A percentile compares a stretch with the other conserved stretches of the same genome.
phyloP scores from a whole-genome alignment of 2,888 invertebrate genomes.

The Eledona agricola region DNA sequence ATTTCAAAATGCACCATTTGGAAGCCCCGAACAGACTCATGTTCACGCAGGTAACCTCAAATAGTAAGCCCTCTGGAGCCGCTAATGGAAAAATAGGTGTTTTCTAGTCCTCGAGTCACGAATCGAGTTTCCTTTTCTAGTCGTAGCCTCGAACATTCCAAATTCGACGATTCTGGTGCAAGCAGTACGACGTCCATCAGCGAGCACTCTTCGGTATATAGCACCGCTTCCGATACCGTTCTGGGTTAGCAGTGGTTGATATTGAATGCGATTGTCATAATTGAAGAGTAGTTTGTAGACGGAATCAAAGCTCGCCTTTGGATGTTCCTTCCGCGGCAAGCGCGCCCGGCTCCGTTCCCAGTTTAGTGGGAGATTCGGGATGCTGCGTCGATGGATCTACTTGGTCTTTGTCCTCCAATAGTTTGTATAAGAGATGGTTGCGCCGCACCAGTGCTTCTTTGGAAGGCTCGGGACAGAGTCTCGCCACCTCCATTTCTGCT shows the following conservation, averaged over 20 bases:
- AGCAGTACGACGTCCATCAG: slow-evolving; percentile 56
- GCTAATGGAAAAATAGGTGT: slow-evolving; percentile 48
- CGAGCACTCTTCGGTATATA: slow-evolving; percentile 54
- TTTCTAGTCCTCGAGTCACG: slow-evolving; percentile 54
- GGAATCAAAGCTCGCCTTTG: slow-evolving; percentile 48
- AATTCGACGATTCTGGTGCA: slow-evolving; percentile 55
- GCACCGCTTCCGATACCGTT: slow-evolving; percentile 57
- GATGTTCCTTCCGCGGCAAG: slow-evolving; percentile 51
- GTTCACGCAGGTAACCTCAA: slow-evolving; percentile 65
- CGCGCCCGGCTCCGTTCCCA: slow-evolving; percentile 45
- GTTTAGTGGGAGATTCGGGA: slow-evolving; percentile 55
- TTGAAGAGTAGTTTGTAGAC: slow-evolving; percentile 50
- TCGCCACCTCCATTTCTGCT: slow-evolving; percentile 43
- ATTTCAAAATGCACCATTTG: slow-evolving; percentile 84
- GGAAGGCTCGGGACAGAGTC: slow-evolving; percentile 58
- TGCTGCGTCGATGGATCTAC: slow-evolving; percentile 50
- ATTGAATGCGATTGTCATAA: background rate
- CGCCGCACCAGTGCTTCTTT: slow-evolving; percentile 67
- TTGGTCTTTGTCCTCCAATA: slow-evolving; percentile 61
- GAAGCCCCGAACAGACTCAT: slow-evolving; percentile 54
- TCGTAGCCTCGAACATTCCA: slow-evolving; percentile 54
- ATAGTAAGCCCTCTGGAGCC: background rate
- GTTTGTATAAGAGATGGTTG: slow-evolving; percentile 66
- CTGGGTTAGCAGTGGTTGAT: slow-evolving; percentile 47
- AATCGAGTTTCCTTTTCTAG: slow-evolving; percentile 49